Conservation (phyloP, 1,140 invertebrate species). For the Lucilia cuprina region DNA sequence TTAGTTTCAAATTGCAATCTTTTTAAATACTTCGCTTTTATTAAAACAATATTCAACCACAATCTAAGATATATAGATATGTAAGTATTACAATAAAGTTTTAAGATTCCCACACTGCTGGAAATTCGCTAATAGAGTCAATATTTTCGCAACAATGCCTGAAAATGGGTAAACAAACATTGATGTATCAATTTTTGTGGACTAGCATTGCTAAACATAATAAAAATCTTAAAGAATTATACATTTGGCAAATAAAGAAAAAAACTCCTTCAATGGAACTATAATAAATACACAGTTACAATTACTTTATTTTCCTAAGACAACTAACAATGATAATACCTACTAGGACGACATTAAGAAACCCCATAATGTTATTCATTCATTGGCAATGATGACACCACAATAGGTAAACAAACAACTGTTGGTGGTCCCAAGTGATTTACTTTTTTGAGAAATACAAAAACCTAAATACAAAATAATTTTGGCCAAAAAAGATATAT, state of each 20-base stretch:
- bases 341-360: background rate
- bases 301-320: background rate
- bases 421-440: background rate
- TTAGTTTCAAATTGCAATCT: no score
- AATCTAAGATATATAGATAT: no score
- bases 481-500: background rate
- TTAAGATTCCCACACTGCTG: conserved; percentile 14
- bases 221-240: background rate
- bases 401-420: background rate
- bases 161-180: background rate
- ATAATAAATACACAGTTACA: background rate
- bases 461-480: background rate
- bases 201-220: no score
- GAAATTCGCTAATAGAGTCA: conserved; percentile 23
- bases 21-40: no score
- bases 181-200: background rate
- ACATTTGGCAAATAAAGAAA: no score
- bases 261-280: background rate
- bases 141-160: background rate
- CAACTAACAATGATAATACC: background rate
- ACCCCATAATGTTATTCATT: background rate
- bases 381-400: background rate
- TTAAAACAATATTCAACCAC: no score
- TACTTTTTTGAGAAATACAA: background rate
- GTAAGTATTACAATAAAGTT: background rate